Evolutionary conservation across 2,797 vertebrate genomes (phyloP).

Genomic region (Lutjanus campechanus): DNA sequence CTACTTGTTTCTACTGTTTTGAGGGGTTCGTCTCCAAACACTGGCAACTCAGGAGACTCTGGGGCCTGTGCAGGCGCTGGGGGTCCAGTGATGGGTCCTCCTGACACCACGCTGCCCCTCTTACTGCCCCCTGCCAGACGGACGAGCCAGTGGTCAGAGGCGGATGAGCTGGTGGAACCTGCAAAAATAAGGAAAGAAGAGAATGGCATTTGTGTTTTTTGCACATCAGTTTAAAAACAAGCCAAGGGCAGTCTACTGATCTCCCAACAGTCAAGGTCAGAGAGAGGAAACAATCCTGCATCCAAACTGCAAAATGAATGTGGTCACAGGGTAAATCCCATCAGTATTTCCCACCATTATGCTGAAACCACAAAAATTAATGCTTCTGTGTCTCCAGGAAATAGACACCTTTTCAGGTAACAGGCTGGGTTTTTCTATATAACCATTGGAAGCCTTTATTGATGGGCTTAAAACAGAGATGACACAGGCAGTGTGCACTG

Average conservation of each 20-base stretch:
- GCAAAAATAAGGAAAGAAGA: neutral
- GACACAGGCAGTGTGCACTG: neutral
- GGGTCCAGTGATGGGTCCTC: constrained; percentile 67
- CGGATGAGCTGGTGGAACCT: constrained; percentile 90
- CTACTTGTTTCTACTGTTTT: constrained; percentile 83
- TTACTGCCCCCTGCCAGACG: constrained; percentile 82
- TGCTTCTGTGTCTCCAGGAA: neutral
- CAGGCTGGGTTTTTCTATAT: neutral
- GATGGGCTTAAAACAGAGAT: neutral
- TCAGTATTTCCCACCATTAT: neutral
- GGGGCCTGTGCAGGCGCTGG: constrained; percentile 56
- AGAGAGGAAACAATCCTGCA: neutral
- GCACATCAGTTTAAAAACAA: neutral
- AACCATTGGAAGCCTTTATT: neutral
- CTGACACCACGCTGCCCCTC: constrained; percentile 76
- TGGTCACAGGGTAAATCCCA: neutral
- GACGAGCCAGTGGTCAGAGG: constrained; percentile 92
- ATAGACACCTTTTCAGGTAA: constrained; percentile 1
- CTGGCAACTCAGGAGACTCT: constrained; percentile 81
- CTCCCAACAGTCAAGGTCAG: neutral
- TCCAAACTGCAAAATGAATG: neutral
- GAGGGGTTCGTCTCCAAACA: constrained; percentile 74
- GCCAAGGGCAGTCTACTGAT: neutral
- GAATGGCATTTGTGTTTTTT: neutral
- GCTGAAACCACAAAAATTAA: neutral